Conservation (phyloP, 2,888 invertebrate genomes). For the Lymantria monacha region DNA sequence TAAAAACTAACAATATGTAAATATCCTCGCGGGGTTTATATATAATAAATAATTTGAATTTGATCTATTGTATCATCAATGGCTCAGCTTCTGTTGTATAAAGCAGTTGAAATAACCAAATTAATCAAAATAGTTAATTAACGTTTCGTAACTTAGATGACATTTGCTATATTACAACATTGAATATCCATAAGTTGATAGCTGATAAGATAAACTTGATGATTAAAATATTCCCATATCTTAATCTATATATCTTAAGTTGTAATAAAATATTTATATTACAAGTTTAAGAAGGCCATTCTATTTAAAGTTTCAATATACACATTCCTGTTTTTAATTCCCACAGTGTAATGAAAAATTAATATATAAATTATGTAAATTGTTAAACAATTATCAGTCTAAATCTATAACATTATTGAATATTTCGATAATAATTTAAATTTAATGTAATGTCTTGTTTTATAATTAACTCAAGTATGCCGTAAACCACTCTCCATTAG, state of each 20-base stretch:
- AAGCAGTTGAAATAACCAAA: too few species aligned
- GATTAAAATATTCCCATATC: not conserved
- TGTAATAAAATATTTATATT: not conserved
- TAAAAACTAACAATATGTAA: too few species aligned
- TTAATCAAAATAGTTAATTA: not conserved
- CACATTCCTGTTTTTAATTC: conserved; percentile 15
- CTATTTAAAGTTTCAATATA: not conserved
- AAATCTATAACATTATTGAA: conserved; percentile 18
- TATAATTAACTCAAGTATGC: conserved; percentile 14
- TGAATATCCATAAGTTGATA: not conserved
- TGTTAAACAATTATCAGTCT: conserved; percentile 11
- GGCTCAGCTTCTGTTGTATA: too few species aligned
- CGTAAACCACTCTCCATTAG: conserved; percentile 19
- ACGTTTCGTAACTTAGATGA: not conserved
- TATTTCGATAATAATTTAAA: conserved; percentile 21
- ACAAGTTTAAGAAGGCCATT: conserved; percentile 3
- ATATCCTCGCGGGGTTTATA: too few species aligned
- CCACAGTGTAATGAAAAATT: conserved; percentile 16
- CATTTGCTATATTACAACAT: not conserved
- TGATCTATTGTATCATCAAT: too few species aligned
- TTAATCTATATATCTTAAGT: not conserved
- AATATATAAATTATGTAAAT: conserved; percentile 25
- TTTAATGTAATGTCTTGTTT: conserved; percentile 15
- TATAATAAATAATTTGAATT: too few species aligned
- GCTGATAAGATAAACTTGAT: not conserved